Conservation (phyloP, 1,140 invertebrate genomes). For the Pentalonia nigronervosa region DNA sequence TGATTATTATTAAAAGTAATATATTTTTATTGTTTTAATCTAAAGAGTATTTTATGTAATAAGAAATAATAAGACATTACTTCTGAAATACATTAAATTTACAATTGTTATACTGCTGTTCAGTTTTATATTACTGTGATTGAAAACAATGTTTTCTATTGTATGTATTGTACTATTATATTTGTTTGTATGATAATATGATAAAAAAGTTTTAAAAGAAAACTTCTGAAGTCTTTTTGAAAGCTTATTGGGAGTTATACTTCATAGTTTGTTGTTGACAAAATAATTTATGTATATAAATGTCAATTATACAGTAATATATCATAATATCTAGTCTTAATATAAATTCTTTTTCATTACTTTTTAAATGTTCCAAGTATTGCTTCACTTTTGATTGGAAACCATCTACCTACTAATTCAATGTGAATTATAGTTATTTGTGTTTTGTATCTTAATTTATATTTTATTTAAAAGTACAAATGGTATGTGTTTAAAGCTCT, state of each 20-base stretch:
- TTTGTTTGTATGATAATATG: constrained; percentile 9
- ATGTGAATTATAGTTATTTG: too few species aligned
- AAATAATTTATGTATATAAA: not conserved
- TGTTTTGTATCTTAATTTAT: too few species aligned
- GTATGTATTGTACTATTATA: not conserved
- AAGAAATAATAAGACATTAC: constrained; percentile 1
- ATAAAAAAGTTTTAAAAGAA: not conserved
- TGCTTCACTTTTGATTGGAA: not conserved
- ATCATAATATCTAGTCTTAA: not conserved
- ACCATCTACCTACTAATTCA: not conserved
- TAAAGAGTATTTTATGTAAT: not conserved
- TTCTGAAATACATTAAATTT: not conserved
- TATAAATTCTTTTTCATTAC: not conserved
- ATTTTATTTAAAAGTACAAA: too few species aligned
- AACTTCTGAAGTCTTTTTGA: not conserved
- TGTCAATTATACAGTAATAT: constrained; percentile 25
- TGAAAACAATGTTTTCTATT: not conserved
- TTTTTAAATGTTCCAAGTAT: not conserved
- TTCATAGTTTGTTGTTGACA: not conserved
- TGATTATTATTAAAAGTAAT: not conserved
- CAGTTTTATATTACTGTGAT: not conserved
- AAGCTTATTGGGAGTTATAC: not conserved
- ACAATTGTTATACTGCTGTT: not conserved
- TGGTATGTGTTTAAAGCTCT: too few species aligned
- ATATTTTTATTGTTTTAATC: not conserved